Evolutionary conservation across 2,113 vertebrate species (phyloP).

Genomic region (Trichechus manatus): DNA sequence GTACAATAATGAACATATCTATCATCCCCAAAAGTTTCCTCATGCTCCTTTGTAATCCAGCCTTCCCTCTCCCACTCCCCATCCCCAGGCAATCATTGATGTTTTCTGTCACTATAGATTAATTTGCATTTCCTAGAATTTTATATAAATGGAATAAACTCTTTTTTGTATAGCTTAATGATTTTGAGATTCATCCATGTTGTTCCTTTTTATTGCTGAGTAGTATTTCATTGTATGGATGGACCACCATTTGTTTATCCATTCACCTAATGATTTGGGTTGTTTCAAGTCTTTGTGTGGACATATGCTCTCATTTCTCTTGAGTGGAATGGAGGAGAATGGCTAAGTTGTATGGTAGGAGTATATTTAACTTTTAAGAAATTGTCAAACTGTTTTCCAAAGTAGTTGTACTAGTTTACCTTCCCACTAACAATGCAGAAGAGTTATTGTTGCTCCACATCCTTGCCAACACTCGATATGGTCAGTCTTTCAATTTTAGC

Average conservation of each 20-base stretch:
- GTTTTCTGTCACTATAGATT: background rate
- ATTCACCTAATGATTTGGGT: background rate
- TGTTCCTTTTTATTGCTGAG: background rate
- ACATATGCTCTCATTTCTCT: background rate
- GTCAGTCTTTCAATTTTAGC: background rate
- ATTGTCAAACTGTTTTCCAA: background rate
- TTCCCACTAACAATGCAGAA: background rate
- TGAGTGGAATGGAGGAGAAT: background rate
- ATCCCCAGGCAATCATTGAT: background rate
- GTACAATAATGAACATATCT: background rate
- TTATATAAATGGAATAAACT: background rate
- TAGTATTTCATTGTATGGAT: background rate
- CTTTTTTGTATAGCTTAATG: background rate
- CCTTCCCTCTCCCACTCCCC: background rate
- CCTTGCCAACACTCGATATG: background rate
- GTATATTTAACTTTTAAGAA: background rate
- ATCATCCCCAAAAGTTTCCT: background rate
- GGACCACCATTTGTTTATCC: background rate
- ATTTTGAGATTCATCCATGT: slow-evolving; percentile 17
- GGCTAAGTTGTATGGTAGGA: background rate
- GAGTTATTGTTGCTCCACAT: background rate
- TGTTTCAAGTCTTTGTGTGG: background rate
- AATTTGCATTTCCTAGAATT: background rate
- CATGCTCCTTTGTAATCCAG: background rate
- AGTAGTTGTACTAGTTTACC: background rate